A percentile compares a stretch with the other conserved stretches of the same genome.
Evolutionary conservation across 2,888 invertebrate species (phyloP).

Genomic region (Theretra japonica): DNA sequence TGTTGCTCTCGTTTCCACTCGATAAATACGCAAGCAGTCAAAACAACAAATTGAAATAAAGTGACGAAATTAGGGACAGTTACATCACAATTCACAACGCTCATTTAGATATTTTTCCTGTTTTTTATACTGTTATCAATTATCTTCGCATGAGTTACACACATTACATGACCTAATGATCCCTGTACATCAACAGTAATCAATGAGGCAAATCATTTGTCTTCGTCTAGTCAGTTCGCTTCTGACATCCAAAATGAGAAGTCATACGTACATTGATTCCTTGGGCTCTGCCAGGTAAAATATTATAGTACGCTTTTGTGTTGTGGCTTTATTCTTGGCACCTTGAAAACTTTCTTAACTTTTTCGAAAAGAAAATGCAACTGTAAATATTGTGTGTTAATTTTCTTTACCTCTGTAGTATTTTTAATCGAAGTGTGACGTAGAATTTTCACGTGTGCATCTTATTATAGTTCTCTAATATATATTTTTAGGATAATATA

Average conservation of each 20-base stretch:
- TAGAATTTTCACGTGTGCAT: neutral
- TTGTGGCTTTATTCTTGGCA: slow-evolving; percentile 24
- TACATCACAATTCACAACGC: slow-evolving; percentile 11
- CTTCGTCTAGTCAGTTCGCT: slow-evolving; percentile 75
- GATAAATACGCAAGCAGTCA: neutral
- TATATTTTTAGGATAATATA: slow-evolving; percentile 30
- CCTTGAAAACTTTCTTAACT: neutral
- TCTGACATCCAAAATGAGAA: slow-evolving; percentile 81
- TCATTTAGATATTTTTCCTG: slow-evolving; percentile 10
- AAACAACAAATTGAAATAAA: slow-evolving; percentile 21
- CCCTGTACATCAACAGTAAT: slow-evolving; percentile 81
- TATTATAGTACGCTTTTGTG: slow-evolving; percentile 35
- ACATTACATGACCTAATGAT: slow-evolving; percentile 67
- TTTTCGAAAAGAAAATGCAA: neutral
- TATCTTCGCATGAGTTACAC: slow-evolving; percentile 31
- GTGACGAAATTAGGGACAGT: slow-evolving; percentile 25
- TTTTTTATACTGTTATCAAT: slow-evolving; percentile 28
- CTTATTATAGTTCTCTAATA: neutral
- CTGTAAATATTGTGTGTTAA: neutral
- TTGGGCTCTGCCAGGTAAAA: slow-evolving; percentile 81
- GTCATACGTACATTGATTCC: slow-evolving; percentile 78
- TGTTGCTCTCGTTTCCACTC: neutral
- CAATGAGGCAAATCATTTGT: slow-evolving; percentile 79
- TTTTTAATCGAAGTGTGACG: neutral
- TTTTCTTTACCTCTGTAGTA: neutral